phyloP scores from a whole-genome alignment of 2,113 vertebrate genomes.

The Phyllostomus hastatus region DNA sequence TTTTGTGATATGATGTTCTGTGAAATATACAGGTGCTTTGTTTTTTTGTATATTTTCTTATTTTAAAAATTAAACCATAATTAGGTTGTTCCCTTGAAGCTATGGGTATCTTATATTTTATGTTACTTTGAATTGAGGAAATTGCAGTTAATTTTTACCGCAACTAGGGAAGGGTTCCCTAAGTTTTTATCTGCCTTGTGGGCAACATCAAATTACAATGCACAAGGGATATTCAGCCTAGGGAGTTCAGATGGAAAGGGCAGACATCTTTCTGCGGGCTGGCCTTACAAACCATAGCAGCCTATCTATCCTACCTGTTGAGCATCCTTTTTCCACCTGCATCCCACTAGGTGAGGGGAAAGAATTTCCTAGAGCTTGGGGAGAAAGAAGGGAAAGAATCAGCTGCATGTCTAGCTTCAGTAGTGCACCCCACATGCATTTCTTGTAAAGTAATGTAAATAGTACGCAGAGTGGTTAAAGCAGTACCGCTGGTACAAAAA shows the following conservation, averaged over 20 bases:
- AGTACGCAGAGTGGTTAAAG: neutral
- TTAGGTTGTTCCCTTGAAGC: neutral
- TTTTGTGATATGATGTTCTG: neutral
- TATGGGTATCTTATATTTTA: neutral
- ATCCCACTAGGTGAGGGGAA: neutral
- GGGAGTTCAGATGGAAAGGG: neutral
- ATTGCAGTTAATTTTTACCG: neutral
- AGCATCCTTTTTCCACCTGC: neutral
- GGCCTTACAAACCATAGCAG: rapidly evolving
- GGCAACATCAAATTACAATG: neutral
- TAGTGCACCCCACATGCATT: neutral
- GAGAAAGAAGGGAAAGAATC: neutral
- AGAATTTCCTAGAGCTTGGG: neutral
- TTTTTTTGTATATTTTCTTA: neutral
- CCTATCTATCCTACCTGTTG: rapidly evolving
- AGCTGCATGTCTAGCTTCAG: neutral
- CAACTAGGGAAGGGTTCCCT: neutral
- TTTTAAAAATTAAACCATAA: neutral
- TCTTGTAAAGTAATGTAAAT: neutral
- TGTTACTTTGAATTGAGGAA: neutral
- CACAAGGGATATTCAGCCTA: neutral
- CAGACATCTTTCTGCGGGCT: neutral
- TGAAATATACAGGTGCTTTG: neutral
- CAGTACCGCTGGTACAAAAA: neutral
- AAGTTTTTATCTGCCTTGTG: neutral